Percentiles rank a stretch among this genome's conserved stretches.
phyloP scores from a whole-genome alignment of 2,113 vertebrate genomes.

The Tetrax tetrax region DNA sequence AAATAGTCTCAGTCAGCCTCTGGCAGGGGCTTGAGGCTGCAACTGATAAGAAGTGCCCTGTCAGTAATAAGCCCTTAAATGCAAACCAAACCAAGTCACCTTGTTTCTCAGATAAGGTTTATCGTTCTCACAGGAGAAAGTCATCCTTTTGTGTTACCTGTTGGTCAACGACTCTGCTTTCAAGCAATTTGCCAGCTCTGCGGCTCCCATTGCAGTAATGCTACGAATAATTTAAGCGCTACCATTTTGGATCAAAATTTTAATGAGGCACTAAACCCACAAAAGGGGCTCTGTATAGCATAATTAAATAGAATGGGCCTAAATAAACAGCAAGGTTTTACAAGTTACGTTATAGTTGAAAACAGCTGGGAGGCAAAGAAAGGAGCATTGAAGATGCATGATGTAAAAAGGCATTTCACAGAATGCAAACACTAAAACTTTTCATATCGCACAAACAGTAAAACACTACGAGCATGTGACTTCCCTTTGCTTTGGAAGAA shows the following conservation, averaged over 20 bases:
- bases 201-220: rapidly evolving
- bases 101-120: background rate
- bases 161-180: background rate
- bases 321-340: constrained; percentile 60
- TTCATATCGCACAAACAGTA: constrained; percentile 44
- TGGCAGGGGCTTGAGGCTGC: background rate
- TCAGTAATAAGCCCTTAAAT: background rate
- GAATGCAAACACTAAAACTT: constrained; percentile 70
- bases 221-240: constrained; percentile 41
- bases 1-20: background rate
- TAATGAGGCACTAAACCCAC: constrained; percentile 61
- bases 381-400: constrained; percentile 20
- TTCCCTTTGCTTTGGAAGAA: constrained; percentile 50
- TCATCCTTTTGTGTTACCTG: background rate
- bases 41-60: background rate
- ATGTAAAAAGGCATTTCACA: constrained; percentile 71
- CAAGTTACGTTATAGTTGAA: constrained; percentile 38
- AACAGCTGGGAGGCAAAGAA: constrained; percentile 60
- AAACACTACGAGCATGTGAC: constrained; percentile 24
- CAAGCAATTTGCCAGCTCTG: background rate
- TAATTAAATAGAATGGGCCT: constrained; percentile 60
- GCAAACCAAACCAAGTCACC: background rate
- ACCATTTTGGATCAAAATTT: constrained; percentile 39
- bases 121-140: background rate
- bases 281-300: constrained; percentile 54